Base-by-base conservation (phyloP, 2,797 vertebrate genomes). In the Tokudaia muenninki region DNA sequence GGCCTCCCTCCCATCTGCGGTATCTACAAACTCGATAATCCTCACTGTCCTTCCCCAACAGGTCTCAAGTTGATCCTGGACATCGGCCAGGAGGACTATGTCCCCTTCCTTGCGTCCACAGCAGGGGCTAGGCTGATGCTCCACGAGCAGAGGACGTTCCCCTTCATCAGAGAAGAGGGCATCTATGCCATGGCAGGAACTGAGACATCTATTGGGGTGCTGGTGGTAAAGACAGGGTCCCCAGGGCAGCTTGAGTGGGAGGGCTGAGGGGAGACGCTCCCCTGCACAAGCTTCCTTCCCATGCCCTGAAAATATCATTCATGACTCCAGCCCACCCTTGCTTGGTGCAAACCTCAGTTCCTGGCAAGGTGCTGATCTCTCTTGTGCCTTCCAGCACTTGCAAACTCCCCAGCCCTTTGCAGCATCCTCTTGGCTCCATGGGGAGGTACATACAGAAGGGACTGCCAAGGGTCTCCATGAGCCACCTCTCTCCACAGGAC, bases 61-160 rank as follows among this genome's bases (percentile, higher is more conserved):
- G 99, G 99, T 77, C 97, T 99, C 97, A 99, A 99, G 98, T 26
- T 99, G 93, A 98, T 99, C 63, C 98, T 99, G 97, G 98, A 99
- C 97, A 98, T 99, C 89, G 98, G 98, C 78, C 99, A 99, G 92
- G 97, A 98, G 1, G 99, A 99, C 95, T 99, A 99, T 0, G 98
- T 99, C 80, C 99, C 99, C 41, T 99, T 98, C 97, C 98, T 99
- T 63, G 98, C 98, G 0, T 98, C 98, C 0, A 98, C 98, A 0
- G 99, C 99, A 0, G 99, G 98, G 5, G 98, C 98, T 86, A 98
- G 98, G 91, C 98, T 99, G 44, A 97, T 99, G 98, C 98, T 99
- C 3, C 99, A 99, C 0, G 98, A 99, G 1, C 99, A 99, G 97
- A 97, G 97, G 96, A 98, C 98, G 0, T 99, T 98, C 90, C 99